phyloP scores from a whole-genome alignment of 2,113 vertebrate genomes.

The Rhynchopsitta pachyrhyncha region DNA sequence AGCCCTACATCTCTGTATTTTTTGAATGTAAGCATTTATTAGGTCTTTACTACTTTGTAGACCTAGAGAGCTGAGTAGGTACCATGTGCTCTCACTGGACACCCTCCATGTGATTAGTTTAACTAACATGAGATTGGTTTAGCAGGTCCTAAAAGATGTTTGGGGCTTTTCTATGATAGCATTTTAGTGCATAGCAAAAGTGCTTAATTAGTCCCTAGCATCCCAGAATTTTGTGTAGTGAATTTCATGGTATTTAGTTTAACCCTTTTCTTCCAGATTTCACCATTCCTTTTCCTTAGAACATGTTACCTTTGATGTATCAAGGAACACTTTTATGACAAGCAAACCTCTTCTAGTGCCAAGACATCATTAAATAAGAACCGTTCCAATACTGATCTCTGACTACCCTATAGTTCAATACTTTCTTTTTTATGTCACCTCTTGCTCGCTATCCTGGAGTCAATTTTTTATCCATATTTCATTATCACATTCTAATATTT shows the following conservation, averaged over 20 bases:
- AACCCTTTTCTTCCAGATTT: background rate
- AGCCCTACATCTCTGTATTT: background rate
- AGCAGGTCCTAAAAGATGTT: background rate
- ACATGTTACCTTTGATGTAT: background rate
- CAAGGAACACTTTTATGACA: background rate
- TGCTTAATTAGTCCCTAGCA: background rate
- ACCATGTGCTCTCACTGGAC: background rate
- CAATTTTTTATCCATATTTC: background rate
- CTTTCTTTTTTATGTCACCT: background rate
- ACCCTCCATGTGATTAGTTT: background rate
- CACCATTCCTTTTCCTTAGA: background rate
- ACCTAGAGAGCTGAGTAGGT: background rate
- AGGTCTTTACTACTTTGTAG: background rate
- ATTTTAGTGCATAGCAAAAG: background rate
- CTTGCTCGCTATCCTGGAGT: background rate
- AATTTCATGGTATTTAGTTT: background rate
- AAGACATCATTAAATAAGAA: background rate
- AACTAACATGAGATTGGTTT: background rate
- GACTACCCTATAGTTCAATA: background rate
- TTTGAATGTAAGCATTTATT: background rate
- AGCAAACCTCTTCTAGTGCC: background rate
- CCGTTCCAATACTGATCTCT: background rate
- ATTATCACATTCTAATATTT: background rate
- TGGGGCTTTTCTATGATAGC: background rate
- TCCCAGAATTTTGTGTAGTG: background rate